A percentile compares a stretch with the other conserved stretches of the same genome.
phyloP scores from a whole-genome alignment of 2,113 vertebrate genomes.

The Anseranas semipalmata region DNA sequence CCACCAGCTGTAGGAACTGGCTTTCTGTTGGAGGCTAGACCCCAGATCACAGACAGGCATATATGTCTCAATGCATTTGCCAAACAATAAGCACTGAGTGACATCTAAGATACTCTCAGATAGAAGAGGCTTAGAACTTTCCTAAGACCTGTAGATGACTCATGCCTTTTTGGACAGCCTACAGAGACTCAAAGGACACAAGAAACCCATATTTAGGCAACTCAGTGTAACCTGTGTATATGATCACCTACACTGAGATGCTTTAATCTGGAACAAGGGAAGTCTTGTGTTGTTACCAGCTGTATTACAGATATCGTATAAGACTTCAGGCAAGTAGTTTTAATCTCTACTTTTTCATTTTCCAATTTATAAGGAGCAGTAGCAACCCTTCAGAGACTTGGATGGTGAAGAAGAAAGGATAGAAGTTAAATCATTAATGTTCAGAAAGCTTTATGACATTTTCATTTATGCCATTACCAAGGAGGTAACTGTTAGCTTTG shows the following conservation, averaged over 20 bases:
- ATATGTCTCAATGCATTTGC: fast-evolving
- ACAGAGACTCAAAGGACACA: background rate
- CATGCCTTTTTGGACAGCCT: background rate
- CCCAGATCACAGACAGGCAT: background rate
- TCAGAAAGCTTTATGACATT: background rate
- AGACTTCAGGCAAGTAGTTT: background rate
- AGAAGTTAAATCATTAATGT: background rate
- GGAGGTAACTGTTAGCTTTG: background rate
- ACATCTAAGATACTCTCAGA: background rate
- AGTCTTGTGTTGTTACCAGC: fast-evolving
- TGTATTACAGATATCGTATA: background rate
- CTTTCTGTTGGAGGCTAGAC: background rate
- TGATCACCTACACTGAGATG: background rate
- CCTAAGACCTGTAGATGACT: background rate
- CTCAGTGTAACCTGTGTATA: background rate
- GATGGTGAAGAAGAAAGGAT: background rate
- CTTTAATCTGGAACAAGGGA: background rate
- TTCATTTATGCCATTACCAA: background rate
- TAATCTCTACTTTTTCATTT: background rate
- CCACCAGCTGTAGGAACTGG: background rate
- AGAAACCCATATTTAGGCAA: background rate
- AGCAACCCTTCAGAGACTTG: background rate
- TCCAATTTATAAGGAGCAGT: background rate
- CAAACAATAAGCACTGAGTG: background rate
- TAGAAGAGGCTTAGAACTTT: background rate